A percentile compares a stretch with the other conserved stretches of the same genome.
Conservation (phyloP, 2,113 vertebrate species). For the Actenoides hombroni region DNA sequence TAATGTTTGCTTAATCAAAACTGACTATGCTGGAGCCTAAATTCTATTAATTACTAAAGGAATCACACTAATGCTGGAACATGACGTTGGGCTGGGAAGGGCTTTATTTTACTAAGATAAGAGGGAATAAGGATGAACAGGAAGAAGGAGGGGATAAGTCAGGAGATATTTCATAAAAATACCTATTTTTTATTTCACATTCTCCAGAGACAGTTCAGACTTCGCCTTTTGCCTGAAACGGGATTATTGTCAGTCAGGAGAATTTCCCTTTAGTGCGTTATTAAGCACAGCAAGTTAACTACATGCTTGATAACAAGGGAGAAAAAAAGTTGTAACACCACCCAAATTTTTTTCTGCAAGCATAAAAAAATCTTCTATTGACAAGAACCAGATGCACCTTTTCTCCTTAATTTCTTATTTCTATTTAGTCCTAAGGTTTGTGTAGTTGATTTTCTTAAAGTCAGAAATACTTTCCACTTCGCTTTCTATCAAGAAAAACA, state of each 20-base stretch:
- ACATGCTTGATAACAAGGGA: neutral
- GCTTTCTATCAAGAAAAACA: neutral
- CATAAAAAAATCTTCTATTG: neutral
- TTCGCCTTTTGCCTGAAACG: neutral
- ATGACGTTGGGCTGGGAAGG: conserved; percentile 4
- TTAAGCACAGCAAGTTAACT: neutral
- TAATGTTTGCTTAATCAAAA: conserved; percentile 81
- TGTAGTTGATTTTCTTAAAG: neutral
- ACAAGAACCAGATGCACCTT: neutral
- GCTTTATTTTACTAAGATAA: neutral
- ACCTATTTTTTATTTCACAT: neutral
- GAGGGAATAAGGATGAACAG: neutral
- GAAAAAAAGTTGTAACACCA: neutral
- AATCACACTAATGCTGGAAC: conserved; percentile 68
- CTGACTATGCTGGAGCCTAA: conserved; percentile 74
- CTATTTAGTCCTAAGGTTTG: neutral
- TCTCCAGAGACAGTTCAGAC: neutral
- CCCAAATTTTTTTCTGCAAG: neutral
- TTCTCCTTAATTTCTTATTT: neutral
- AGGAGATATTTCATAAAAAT: neutral
- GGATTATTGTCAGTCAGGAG: neutral
- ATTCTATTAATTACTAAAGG: conserved; percentile 81
- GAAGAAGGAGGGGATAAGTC: neutral
- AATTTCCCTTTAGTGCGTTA: neutral
- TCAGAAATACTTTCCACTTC: neutral